These are phyloP conservation scores for Stigmatopora nigra DNA, from an alignment of 2,113 vertebrate genomes.

Conservation along the genomic window DNA sequence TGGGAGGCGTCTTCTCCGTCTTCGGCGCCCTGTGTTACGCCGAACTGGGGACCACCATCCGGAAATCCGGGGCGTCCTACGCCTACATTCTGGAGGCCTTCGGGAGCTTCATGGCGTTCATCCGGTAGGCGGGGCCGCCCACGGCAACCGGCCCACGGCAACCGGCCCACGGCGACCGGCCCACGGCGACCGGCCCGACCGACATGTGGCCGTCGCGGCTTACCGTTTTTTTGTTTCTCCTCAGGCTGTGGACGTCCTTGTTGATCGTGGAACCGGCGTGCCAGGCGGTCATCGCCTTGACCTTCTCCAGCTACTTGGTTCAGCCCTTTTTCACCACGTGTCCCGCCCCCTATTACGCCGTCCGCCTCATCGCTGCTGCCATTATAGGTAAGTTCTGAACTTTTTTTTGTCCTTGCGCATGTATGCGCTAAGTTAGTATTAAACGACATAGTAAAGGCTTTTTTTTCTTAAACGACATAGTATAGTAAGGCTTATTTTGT, in stretches of 20 bases:
- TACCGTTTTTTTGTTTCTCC: background rate
- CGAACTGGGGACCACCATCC: conserved; percentile 76
- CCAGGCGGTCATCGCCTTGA: conserved; percentile 76
- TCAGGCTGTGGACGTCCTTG: conserved; percentile 73
- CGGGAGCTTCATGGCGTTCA: conserved; percentile 73
- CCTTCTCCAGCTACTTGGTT: conserved; percentile 74
- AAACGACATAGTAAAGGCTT: no score
- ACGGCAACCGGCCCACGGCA: background rate
- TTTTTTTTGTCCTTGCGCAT: no score
- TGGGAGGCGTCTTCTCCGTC: conserved; percentile 75
- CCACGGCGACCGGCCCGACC: background rate
- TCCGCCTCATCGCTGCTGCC: conserved; percentile 71
- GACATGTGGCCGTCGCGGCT: no score
- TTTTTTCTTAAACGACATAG: no score
- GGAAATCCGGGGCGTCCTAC: conserved; percentile 76
- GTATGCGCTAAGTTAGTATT: no score
- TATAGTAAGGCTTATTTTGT: no score
- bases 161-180: background rate
- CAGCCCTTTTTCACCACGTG: conserved; percentile 74
- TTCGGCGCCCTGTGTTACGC: conserved; percentile 76
- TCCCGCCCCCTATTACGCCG: conserved; percentile 54
- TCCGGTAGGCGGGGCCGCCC: conserved; percentile 47
- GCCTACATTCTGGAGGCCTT: conserved; percentile 77
- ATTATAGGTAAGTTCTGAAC: conserved; percentile 66
- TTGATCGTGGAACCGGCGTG: conserved; percentile 76